Evolutionary conservation across 2,888 invertebrate species (phyloP).

Genomic region (Xestia sexstrigata): DNA sequence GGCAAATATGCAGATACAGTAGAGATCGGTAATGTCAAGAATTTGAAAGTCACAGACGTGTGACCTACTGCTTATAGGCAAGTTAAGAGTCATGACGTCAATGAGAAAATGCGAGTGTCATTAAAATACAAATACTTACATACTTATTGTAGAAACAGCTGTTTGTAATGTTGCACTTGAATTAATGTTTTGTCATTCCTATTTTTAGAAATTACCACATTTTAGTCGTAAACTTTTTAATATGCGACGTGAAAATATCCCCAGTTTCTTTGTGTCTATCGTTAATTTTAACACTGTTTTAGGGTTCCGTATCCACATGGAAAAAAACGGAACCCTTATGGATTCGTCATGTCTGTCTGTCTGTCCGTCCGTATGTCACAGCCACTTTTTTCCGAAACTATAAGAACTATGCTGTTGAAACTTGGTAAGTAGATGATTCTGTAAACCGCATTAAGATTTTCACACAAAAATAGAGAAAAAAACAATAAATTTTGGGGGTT

Average conservation of each 20-base stretch:
- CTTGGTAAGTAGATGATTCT: too few species aligned
- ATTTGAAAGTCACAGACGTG: conserved; percentile 44
- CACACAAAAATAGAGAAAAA: too few species aligned
- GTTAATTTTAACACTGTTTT: background rate
- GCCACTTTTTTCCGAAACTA: too few species aligned
- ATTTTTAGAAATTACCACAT: background rate
- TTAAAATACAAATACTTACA: conserved; percentile 29
- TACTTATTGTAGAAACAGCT: conserved; percentile 31
- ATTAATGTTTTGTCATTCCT: conserved; percentile 10
- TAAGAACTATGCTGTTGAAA: too few species aligned
- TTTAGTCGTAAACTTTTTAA: background rate
- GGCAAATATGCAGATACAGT: conserved; percentile 14
- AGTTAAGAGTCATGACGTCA: conserved; percentile 40
- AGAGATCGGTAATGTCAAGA: conserved; percentile 6
- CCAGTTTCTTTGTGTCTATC: background rate
- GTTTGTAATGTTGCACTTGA: background rate
- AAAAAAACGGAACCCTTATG: too few species aligned
- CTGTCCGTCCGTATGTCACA: too few species aligned
- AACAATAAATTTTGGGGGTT: too few species aligned
- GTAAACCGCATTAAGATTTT: too few species aligned
- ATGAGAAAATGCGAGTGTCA: conserved; percentile 37
- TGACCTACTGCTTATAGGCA: background rate
- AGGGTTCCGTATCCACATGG: too few species aligned
- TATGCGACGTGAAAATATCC: background rate
- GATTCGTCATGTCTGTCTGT: too few species aligned